A percentile compares a stretch with the other conserved stretches of the same genome.
Evolutionary conservation across 1,140 invertebrate species (phyloP).

Genomic region (Cepaea nemoralis): DNA sequence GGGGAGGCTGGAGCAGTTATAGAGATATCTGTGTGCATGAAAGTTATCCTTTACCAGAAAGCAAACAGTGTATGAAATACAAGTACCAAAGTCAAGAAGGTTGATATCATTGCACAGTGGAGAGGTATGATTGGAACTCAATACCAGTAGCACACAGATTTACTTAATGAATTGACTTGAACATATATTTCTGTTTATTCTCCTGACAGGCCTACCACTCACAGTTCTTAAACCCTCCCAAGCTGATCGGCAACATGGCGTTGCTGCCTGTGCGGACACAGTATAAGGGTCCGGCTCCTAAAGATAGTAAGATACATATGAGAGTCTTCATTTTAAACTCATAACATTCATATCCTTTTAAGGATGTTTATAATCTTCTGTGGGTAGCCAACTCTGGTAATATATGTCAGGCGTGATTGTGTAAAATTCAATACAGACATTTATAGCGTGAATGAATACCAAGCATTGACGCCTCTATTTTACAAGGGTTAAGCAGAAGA

Average conservation of each 20-base stretch:
- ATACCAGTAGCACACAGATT: background rate
- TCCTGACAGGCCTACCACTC: conserved; percentile 91
- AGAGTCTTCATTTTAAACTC: background rate
- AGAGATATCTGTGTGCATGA: no score
- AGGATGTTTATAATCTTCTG: no score
- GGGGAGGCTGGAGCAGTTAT: background rate
- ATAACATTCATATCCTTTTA: background rate
- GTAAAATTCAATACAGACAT: no score
- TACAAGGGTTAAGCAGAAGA: no score
- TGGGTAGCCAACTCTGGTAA: no score
- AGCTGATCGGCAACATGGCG: conserved; percentile 91
- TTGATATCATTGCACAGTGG: background rate
- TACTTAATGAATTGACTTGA: background rate
- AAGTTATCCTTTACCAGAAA: no score
- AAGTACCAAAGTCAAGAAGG: background rate
- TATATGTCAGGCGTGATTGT: no score
- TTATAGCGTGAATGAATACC: no score
- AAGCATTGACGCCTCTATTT: no score
- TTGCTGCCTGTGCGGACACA: conserved; percentile 88
- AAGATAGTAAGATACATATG: conserved; percentile 71
- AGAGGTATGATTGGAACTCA: background rate
- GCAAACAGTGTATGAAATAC: background rate
- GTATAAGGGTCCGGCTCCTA: conserved; percentile 88
- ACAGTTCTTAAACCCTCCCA: conserved; percentile 81
- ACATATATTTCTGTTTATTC: background rate